Conservation (phyloP, 2,113 vertebrate genomes). For the Semnopithecus entellus region DNA sequence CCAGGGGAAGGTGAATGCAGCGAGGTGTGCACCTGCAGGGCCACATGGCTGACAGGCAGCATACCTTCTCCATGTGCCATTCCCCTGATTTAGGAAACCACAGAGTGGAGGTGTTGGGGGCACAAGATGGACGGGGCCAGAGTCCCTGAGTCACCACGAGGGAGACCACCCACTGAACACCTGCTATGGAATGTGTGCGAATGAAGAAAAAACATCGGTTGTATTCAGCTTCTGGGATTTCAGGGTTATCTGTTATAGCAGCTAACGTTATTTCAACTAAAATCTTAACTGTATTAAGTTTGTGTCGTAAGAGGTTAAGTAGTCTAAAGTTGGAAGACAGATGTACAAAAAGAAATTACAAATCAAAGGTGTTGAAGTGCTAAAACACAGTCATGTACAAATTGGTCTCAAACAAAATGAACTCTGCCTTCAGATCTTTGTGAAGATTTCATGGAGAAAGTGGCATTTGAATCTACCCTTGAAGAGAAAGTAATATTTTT, state of each 20-base stretch:
- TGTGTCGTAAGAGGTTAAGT: not conserved
- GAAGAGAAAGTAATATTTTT: not conserved
- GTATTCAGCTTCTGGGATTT: not conserved
- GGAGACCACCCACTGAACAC: not conserved
- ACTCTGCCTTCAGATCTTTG: too few species aligned
- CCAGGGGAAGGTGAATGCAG: not conserved
- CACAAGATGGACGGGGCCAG: not conserved
- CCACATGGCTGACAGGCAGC: accelerated
- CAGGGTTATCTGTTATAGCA: not conserved
- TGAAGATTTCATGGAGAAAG: not conserved
- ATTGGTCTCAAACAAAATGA: not conserved
- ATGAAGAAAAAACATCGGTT: not conserved
- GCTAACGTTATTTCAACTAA: not conserved
- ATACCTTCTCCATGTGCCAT: too few species aligned
- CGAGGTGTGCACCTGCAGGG: not conserved
- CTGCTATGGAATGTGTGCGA: not conserved
- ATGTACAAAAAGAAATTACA: not conserved
- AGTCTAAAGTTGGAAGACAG: not conserved
- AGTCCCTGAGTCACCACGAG: too few species aligned
- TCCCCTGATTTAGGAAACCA: not conserved
- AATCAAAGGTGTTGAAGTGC: not conserved
- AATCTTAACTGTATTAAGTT: too few species aligned
- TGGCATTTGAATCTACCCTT: not conserved
- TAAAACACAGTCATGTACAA: not conserved
- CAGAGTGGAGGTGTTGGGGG: not conserved